A percentile compares a stretch with the other conserved stretches of the same genome.
Evolutionary conservation across 1,140 invertebrate species (phyloP).

Genomic region (Brachionus rubens): DNA sequence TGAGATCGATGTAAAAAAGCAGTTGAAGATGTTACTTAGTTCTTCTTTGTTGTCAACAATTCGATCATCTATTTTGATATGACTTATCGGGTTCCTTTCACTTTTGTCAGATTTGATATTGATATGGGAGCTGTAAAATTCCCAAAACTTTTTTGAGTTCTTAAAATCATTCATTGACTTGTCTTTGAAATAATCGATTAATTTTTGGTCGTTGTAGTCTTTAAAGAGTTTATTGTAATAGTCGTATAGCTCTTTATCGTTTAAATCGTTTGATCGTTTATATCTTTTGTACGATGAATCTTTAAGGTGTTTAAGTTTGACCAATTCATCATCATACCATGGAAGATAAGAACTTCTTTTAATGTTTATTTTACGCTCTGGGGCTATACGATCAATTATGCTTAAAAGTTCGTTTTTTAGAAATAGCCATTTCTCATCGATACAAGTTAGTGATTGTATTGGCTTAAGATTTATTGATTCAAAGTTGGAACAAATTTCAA

Average conservation of each 20-base stretch:
- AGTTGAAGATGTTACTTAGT: not conserved
- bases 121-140: not conserved
- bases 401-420: no score
- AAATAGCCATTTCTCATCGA: no score
- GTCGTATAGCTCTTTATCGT: not conserved
- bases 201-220: not conserved
- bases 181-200: no score
- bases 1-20: not conserved
- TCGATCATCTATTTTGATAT: not conserved
- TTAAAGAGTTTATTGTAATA: conserved; percentile 1
- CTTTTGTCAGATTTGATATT: conserved; percentile 7
- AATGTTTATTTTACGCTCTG: no score
- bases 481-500: no score
- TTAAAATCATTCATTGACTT: no score
- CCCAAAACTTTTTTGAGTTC: no score
- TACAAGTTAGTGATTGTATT: no score
- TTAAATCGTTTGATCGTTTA: not conserved
- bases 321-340: no score
- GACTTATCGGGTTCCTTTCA: not conserved
- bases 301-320: not conserved
- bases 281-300: not conserved
- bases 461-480: no score
- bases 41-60: not conserved
- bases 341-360: no score
- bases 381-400: no score